phyloP scores from a whole-genome alignment of 2,888 invertebrate species.

The Cylindroiulus punctatus region DNA sequence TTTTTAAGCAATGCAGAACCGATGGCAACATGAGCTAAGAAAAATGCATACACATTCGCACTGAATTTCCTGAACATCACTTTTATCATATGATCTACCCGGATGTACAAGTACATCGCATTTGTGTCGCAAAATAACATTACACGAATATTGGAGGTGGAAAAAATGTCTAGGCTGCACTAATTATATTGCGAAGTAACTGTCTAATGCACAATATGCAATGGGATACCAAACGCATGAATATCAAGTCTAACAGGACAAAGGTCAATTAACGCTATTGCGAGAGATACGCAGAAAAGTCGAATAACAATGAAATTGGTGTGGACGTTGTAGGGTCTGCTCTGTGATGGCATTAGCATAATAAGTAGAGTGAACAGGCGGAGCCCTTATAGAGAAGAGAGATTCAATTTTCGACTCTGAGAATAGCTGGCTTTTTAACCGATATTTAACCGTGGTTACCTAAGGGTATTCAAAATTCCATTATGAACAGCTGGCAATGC shows the following conservation, averaged over 20 bases:
- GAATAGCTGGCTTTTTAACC: background rate
- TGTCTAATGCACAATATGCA: conserved; percentile 13
- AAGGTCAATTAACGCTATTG: conserved; percentile 24
- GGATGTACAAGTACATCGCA: background rate
- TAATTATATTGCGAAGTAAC: background rate
- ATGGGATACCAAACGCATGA: background rate
- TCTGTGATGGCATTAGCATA: background rate
- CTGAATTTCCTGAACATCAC: background rate
- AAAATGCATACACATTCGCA: background rate
- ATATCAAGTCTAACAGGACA: conserved; percentile 22
- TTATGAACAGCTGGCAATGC: conserved; percentile 4
- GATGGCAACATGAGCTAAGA: background rate
- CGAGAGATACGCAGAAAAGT: conserved; percentile 9
- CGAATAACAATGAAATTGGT: background rate
- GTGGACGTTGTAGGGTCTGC: background rate
- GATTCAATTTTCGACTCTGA: background rate
- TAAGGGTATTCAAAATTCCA: background rate
- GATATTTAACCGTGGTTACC: conserved; percentile 28
- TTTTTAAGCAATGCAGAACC: background rate
- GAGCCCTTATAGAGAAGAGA: background rate
- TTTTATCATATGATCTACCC: background rate
- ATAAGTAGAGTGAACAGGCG: conserved; percentile 23
- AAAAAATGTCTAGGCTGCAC: background rate
- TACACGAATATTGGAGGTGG: conserved; percentile 1
- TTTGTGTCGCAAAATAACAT: background rate